Evolutionary conservation across 2,113 vertebrate species (phyloP).

Genomic region (Chelonoidis abingdonii): DNA sequence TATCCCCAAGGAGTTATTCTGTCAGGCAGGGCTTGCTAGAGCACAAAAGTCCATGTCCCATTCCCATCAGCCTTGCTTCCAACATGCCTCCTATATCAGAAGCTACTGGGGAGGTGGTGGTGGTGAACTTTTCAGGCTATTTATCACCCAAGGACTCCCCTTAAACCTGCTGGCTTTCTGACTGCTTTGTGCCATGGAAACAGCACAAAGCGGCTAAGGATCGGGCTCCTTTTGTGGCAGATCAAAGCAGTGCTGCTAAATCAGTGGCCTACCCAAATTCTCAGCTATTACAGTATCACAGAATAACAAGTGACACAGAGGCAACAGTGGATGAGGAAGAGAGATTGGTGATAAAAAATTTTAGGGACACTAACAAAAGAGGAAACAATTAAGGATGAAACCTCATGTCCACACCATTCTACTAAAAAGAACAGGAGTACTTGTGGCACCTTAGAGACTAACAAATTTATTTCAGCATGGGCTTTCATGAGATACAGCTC

Average conservation of each 20-base stretch:
- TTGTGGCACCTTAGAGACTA: too few species aligned
- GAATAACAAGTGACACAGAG: neutral
- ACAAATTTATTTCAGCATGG: too few species aligned
- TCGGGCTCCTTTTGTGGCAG: neutral
- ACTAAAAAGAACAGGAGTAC: too few species aligned
- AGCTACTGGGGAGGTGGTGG: neutral
- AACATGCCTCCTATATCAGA: neutral
- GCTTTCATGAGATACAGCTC: too few species aligned
- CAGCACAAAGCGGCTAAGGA: neutral
- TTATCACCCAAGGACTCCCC: accelerated
- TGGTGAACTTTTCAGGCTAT: neutral
- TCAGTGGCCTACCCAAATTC: neutral
- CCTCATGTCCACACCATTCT: neutral
- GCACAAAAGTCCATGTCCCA: neutral
- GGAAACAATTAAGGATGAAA: neutral
- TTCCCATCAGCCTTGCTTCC: neutral
- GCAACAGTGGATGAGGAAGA: neutral
- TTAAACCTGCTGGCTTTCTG: neutral
- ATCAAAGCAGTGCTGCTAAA: neutral
- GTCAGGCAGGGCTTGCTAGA: neutral
- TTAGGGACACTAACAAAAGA: neutral
- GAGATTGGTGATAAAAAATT: neutral
- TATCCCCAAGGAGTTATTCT: neutral
- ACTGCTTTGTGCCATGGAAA: neutral
- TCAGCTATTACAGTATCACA: neutral